phyloP scores from a whole-genome alignment of 1,140 invertebrate species.

The Formica selysi region DNA sequence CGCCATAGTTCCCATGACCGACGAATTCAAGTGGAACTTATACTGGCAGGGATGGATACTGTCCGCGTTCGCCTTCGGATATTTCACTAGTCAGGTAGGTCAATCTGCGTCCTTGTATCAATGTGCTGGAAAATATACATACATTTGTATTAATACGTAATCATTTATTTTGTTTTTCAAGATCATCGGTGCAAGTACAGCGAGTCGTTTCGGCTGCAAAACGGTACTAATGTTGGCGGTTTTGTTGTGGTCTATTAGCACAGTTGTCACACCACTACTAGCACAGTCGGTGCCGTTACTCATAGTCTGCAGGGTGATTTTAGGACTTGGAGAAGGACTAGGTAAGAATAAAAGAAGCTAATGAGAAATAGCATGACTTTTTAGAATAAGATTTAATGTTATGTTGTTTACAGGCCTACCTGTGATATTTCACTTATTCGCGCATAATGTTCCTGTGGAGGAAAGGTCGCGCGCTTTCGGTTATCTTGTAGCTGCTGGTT shows the following conservation, averaged over 20 bases:
- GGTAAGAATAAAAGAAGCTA: slow-evolving; percentile 85
- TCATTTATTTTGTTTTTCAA: slow-evolving; percentile 73
- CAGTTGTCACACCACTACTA: slow-evolving; percentile 90
- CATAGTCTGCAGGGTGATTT: slow-evolving; percentile 89
- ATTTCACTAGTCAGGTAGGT: slow-evolving; percentile 92
- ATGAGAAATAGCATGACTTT: too few species aligned
- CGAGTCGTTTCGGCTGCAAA: slow-evolving; percentile 91
- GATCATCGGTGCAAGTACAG: slow-evolving; percentile 91
- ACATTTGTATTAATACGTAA: slow-evolving; percentile 6
- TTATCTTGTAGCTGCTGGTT: slow-evolving; percentile 91
- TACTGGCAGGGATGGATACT: slow-evolving; percentile 93
- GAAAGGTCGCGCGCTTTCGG: slow-evolving; percentile 92
- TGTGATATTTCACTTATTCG: slow-evolving; percentile 93
- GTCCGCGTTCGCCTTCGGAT: slow-evolving; percentile 93
- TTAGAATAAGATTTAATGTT: background rate
- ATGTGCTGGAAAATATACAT: background rate
- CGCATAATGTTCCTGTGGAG: slow-evolving; percentile 91
- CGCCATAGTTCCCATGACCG: slow-evolving; percentile 92
- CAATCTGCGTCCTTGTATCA: slow-evolving; percentile 7
- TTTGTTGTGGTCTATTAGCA: slow-evolving; percentile 92
- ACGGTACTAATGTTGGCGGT: slow-evolving; percentile 91
- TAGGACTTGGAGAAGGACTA: slow-evolving; percentile 92
- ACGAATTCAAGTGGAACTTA: slow-evolving; percentile 91
- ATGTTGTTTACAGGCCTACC: slow-evolving; percentile 88
- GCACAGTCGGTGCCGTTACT: slow-evolving; percentile 89